Base-by-base conservation (phyloP, 2,888 invertebrate genomes). In the Pammene fasciana region DNA sequence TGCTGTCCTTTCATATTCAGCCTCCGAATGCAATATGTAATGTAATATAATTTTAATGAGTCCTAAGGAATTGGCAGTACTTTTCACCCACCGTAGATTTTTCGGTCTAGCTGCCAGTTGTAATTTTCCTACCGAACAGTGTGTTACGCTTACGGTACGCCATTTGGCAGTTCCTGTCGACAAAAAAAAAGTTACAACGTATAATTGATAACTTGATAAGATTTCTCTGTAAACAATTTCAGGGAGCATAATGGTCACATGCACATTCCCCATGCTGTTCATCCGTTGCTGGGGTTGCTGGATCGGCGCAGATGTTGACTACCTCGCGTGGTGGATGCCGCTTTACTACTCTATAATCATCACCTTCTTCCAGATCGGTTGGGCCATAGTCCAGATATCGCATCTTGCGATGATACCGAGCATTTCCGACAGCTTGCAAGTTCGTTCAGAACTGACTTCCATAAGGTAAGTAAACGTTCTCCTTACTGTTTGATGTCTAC, bases 381-480 rank as follows among this genome's bases (percentile, higher is more conserved):
- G 98, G 98, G 98, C 99, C 0, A 93, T 97, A 8, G 97, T 97
- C 1, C 98, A 99, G 92, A 98, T 99, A 78, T 96, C 98, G 0
- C 99, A 99, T 88, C 93, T 99, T 67, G 95, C 98, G 0, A 95
- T 99, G 86, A 98, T 98, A 78, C 97, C 98, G 0, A 94, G 95
- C 64, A 93, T 97, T 68, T 94, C 97, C 0, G 94, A 94, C 56
- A 94, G 94, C 74, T 93, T 95, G 57, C 91, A 94, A 74, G 94
- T 95, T 72, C 94, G 97, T 68, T 94, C 96, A 0, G 96, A 97
- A 76, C 92, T 97, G 72, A 97, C 97, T 55, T 96, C 97, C 4
- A 95, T 96, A 76, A 94, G 97, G 97, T 96, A 54, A n/a, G 2
- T 46, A 43, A 11, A 43, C 46, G 8, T 5, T 10, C 38, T 38